Evolutionary conservation across 2,113 vertebrate species (phyloP), one percentile per base, ranked within the genome.

Genomic region (Bungarus multicinctus): DNA sequence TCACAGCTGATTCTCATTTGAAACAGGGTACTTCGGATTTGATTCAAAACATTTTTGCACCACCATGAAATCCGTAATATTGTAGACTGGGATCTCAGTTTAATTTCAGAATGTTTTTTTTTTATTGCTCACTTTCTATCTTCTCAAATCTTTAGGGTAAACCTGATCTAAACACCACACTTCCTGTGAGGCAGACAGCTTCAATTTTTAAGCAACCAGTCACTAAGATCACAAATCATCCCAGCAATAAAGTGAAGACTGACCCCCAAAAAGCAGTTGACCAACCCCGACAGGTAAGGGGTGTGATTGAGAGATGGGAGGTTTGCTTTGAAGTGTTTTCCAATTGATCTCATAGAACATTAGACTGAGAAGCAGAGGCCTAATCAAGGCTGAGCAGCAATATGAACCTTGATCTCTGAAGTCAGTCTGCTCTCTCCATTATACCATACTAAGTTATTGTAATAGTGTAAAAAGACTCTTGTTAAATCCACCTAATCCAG

Each of bases 181-280:
- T 99, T 43, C 99, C 99, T 0, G 99, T 99, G 93, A 97, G 99
- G 93, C 99, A 99, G 97, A 99, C 99, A 0, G 99, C 99, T 0
- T 99, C 99, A 91, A 99, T 99, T 95, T 99, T 99, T 96, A 99
- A 99, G 91, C 99, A 99, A 81, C 99, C 99, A 0, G 99, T 99
- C 92, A 99, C 99, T 27, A 99, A 99, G 98, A 99, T 99, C 94
- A 99, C 99, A 54, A 99, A 99, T 97, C 99, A 99, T 94, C 99
- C 99, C 92, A 99, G 98, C 97, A 99, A 99, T 95, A 99, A 99
- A 97, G 99, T 99, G 91, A 99, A 99, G 97, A 99, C 99, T 0
- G 99, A 99, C 95, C 99, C 99, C 6, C 99, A 99, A 97, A 99
- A 99, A 97, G 99, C 99, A 0, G 99, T 99, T n/a, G 99, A 99